Base-by-base conservation (phyloP, 2,797 vertebrate species). In the Pampus argenteus region DNA sequence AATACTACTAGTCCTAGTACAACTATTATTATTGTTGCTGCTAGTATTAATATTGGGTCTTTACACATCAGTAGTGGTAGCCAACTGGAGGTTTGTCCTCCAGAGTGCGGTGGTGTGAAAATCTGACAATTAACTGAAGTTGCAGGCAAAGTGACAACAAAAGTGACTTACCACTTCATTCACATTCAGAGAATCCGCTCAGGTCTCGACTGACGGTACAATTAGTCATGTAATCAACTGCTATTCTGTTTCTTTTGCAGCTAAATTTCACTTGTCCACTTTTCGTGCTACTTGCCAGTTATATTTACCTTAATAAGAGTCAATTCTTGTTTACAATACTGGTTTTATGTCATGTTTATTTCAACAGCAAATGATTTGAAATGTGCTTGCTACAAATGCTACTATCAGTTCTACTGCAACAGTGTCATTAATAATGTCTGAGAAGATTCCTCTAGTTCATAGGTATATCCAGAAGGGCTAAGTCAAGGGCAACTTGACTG, bases 191-290 rank as follows among this genome's bases (percentile, higher is more conserved):
- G 47, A 42, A 20, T 47, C 20, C 34, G 38, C 59, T 45, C 23
- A 25, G 2, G 5, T 55, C 29, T 51, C 56, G n/a, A 58, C 66
- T 56, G 74, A 67, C 67, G 78, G 55, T 62, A 62, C 54, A 66
- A 63, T 74, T 66, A 66, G 10, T 51, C 66, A 26, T 38, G 40
- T 76, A 59, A 69, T 73, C 58, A 52, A 44, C 26, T 58, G 34
- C 17, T 9, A 26, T 55, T 68, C 48, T 15, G 23, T 34, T 10
- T 64, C 52, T 45, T 68, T 59, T 76, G 56, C 45, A n/a, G 61
- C 38, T 4, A 14, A 58, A 20, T 61, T 60, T 48, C 20, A 64
- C 31, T 50, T 47, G 34, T 25, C 11, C 23, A 56, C 20, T 17
- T 49, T 23, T 3, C 60, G 18, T 26, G 20, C 57, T 4, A 9